Evolutionary conservation across 2,888 invertebrate genomes (phyloP).

Genomic region (Subacronicta megacephala): DNA sequence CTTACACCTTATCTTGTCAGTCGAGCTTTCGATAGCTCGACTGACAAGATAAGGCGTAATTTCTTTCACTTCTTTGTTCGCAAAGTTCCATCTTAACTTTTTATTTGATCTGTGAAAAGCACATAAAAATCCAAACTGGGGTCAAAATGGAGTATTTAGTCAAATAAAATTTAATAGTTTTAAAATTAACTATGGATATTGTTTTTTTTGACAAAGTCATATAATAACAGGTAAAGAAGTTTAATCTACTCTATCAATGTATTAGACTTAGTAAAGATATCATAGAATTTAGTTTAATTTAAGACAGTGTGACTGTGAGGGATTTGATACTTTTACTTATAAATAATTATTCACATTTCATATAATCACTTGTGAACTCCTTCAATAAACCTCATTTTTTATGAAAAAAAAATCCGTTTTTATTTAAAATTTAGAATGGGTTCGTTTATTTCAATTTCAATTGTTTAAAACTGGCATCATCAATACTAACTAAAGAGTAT

Average conservation of each 20-base stretch:
- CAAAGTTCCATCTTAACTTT: too few relatives aligned
- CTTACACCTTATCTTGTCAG: too few relatives aligned
- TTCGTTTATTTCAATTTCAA: slow-evolving; percentile 14
- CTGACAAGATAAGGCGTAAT: too few relatives aligned
- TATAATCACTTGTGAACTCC: too few relatives aligned
- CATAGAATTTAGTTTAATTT: slow-evolving; percentile 54
- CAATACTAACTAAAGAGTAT: too few relatives aligned
- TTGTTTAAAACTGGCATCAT: slow-evolving; percentile 1
- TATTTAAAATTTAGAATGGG: neutral
- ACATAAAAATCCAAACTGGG: too few relatives aligned
- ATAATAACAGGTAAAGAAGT: slow-evolving; percentile 37
- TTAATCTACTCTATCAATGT: slow-evolving; percentile 51
- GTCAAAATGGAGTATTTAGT: too few relatives aligned
- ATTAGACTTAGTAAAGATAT: slow-evolving; percentile 59
- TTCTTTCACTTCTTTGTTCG: too few relatives aligned
- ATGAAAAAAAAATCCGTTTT: neutral
- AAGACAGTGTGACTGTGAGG: slow-evolving; percentile 56
- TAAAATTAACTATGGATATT: neutral
- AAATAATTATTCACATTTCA: slow-evolving; percentile 17
- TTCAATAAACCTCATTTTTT: too few relatives aligned
- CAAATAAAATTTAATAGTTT: too few relatives aligned
- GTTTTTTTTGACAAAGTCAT: slow-evolving; percentile 18
- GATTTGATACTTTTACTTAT: slow-evolving; percentile 37
- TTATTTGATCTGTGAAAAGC: too few relatives aligned
- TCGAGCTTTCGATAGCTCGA: too few relatives aligned